Evolutionary conservation across 2,888 invertebrate genomes (phyloP).

Genomic region (Drosophila lacicola): DNA sequence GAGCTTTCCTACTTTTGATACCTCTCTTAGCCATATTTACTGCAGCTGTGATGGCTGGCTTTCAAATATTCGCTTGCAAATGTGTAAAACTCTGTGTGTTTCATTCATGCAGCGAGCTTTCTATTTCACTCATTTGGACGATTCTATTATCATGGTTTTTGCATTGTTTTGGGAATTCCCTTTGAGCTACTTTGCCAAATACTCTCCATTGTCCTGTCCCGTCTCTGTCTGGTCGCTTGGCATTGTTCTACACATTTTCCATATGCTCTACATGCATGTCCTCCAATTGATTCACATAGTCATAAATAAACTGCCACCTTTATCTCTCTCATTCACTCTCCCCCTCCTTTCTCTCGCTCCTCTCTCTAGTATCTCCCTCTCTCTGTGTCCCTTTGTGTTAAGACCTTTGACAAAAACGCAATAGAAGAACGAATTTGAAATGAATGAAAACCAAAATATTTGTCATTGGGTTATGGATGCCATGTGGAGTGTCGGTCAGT

Average conservation of each 20-base stretch:
- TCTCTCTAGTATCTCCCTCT: not conserved
- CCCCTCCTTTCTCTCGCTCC: not conserved
- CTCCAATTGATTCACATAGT: slow-evolving; percentile 34
- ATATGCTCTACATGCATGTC: slow-evolving; percentile 23
- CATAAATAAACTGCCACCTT: slow-evolving; percentile 21
- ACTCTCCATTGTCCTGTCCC: slow-evolving; percentile 17
- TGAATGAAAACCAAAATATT: slow-evolving; percentile 28
- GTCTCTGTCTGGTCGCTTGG: not conserved
- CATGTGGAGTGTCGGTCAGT: slow-evolving; percentile 1
- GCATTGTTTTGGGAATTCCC: slow-evolving; percentile 18
- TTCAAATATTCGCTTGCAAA: not conserved
- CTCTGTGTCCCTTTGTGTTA: not conserved
- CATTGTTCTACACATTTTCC: slow-evolving; percentile 17
- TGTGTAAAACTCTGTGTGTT: slow-evolving; percentile 1
- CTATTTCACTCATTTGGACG: no score
- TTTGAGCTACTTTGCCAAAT: slow-evolving; percentile 34
- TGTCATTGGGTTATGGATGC: not conserved
- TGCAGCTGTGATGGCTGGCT: no score
- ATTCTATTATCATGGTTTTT: slow-evolving; percentile 6
- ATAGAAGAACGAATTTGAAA: slow-evolving; percentile 6
- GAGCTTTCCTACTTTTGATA: not conserved
- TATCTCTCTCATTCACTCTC: not conserved
- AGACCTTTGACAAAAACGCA: slow-evolving; percentile 9
- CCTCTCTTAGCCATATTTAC: not conserved
- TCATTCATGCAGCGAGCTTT: not conserved